Evolutionary conservation across 1,140 invertebrate genomes (phyloP).

Genomic region (Leptinotarsa defecta): DNA sequence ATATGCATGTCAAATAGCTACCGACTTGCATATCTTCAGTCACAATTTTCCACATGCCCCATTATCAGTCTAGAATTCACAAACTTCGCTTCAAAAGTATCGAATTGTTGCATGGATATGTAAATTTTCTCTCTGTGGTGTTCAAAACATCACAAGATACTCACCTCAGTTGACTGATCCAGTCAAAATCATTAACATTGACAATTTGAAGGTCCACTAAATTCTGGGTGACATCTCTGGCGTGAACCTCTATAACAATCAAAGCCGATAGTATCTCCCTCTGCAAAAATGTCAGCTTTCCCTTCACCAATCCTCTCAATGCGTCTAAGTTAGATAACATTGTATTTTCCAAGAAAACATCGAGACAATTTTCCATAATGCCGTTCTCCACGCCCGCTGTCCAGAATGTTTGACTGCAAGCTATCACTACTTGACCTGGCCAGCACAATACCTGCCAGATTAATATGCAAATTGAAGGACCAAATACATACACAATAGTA

Average conservation of each 20-base stretch:
- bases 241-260: conserved; percentile 74
- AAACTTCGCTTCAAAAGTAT: too few species aligned
- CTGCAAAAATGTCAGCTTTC: conserved; percentile 70
- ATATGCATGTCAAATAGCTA: too few species aligned
- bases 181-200: conserved; percentile 75
- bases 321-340: conserved; percentile 65
- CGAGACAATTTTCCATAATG: conserved; percentile 57
- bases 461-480: background rate
- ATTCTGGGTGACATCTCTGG: conserved; percentile 67
- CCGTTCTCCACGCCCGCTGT: conserved; percentile 65
- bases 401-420: conserved; percentile 67
- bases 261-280: conserved; percentile 66
- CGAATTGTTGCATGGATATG: too few species aligned
- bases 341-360: conserved; percentile 55
- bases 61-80: too few species aligned
- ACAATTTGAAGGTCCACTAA: conserved; percentile 66
- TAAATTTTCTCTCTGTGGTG: too few species aligned
- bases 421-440: conserved; percentile 80
- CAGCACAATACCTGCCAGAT: conserved; percentile 71
- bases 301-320: conserved; percentile 66
- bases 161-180: conserved; percentile 78
- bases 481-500: background rate
- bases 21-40: too few species aligned
- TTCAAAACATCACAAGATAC: background rate
- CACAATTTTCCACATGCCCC: too few species aligned